Conservation (phyloP, 2,797 vertebrate genomes). For the Eutrigla gurnardus region DNA sequence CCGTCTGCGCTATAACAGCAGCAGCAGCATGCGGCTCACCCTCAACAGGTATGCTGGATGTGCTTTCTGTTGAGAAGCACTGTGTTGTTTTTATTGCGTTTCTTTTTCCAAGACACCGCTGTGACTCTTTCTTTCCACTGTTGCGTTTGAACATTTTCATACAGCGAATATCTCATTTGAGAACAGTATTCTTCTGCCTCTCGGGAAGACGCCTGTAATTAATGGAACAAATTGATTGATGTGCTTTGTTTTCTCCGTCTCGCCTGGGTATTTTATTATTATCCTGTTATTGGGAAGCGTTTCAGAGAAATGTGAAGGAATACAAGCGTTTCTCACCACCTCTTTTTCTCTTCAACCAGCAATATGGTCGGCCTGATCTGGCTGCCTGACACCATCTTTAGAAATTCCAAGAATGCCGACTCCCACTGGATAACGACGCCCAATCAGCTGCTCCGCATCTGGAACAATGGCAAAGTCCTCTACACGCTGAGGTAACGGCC, state of each 20-base stretch:
- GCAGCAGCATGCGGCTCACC: slow-evolving; percentile 92
- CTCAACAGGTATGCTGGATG: slow-evolving; percentile 76
- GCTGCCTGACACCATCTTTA: slow-evolving; percentile 95
- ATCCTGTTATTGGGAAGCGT: slow-evolving; percentile 43
- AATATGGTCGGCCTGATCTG: slow-evolving; percentile 97
- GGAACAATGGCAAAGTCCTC: slow-evolving; percentile 94
- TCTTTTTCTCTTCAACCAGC: slow-evolving; percentile 69
- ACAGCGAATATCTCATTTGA: slow-evolving; percentile 56
- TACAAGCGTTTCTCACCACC: slow-evolving; percentile 15
- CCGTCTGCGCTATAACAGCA: slow-evolving; percentile 93
- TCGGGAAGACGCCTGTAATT: slow-evolving; percentile 59
- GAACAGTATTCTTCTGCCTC: slow-evolving; percentile 45
- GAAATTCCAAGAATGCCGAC: slow-evolving; percentile 93
- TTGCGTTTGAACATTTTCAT: slow-evolving; percentile 44
- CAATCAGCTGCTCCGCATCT: slow-evolving; percentile 94
- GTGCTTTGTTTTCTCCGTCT: slow-evolving; percentile 57
- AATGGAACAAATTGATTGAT: slow-evolving; percentile 71
- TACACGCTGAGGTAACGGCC: slow-evolving; percentile 90
- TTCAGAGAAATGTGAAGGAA: slow-evolving; percentile 31
- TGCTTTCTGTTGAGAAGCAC: not conserved
- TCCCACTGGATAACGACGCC: slow-evolving; percentile 96
- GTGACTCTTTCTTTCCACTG: slow-evolving; percentile 3
- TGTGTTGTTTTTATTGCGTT: not conserved
- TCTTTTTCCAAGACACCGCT: not conserved
- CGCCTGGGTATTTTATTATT: slow-evolving; percentile 52